phyloP scores from a whole-genome alignment of 2,113 vertebrate genomes.

The Falco punctatus region DNA sequence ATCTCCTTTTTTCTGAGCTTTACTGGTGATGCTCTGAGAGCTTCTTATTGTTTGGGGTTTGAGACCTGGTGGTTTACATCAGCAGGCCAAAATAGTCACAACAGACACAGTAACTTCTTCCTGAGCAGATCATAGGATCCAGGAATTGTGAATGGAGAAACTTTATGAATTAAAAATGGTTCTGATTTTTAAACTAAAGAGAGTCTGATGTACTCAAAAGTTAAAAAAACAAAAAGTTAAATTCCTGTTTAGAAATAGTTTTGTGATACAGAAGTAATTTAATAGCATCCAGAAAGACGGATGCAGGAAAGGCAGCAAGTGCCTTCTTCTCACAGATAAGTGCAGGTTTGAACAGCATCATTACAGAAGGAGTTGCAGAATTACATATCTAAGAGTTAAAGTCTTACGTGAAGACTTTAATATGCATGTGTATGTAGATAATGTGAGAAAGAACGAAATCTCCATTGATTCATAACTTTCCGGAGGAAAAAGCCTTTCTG shows the following conservation, averaged over 20 bases:
- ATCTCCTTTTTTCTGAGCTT: not conserved
- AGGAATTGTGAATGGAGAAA: not conserved
- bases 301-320: not conserved
- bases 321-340: not conserved
- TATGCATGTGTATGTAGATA: not conserved
- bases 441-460: not conserved
- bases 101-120: not conserved
- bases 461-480: not conserved
- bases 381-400: not conserved
- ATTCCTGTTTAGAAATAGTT: not conserved
- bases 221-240: not conserved
- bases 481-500: not conserved
- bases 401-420: not conserved
- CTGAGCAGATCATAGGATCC: not conserved
- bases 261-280: not conserved
- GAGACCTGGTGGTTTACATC: not conserved
- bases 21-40: not conserved
- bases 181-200: not conserved
- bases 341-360: not conserved
- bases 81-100: not conserved
- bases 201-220: not conserved
- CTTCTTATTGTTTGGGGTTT: not conserved
- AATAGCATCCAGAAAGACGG: not conserved
- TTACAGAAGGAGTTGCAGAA: not conserved
- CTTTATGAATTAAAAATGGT: not conserved